phyloP scores from a whole-genome alignment of 64 coral and sea anemone species.

The Hydrozoanthus tunicans region DNA sequence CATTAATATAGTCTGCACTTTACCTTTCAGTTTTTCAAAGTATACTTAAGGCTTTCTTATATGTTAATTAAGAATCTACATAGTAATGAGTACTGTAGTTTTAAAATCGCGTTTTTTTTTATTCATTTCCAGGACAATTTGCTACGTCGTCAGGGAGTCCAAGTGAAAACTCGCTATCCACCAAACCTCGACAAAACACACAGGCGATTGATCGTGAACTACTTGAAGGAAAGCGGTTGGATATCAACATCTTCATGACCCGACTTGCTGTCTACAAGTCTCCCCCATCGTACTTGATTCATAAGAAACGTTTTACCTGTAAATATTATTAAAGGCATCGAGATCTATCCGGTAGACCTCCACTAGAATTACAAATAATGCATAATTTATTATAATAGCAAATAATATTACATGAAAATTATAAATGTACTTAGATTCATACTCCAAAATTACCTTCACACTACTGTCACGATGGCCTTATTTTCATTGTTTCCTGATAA shows the following conservation, averaged over 20 bases:
- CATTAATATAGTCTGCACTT: no score
- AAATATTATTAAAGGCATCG: background rate
- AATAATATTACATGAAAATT: no score
- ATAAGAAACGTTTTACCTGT: background rate
- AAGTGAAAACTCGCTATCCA: slow-evolving; percentile 96
- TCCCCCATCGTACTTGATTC: background rate
- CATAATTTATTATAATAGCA: no score
- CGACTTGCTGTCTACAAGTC: background rate
- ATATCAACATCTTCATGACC: slow-evolving; percentile 73
- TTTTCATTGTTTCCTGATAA: background rate
- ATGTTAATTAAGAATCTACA: no score
- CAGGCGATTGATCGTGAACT: slow-evolving; percentile 83
- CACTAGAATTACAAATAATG: no score
- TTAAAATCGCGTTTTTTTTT: background rate
- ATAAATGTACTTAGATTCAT: background rate
- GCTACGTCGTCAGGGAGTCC: slow-evolving; percentile 80
- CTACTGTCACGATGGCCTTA: background rate
- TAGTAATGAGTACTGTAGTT: no score
- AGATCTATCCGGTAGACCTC: no score
- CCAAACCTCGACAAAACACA: slow-evolving; percentile 96
- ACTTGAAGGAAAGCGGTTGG: slow-evolving; percentile 98
- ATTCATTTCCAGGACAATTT: slow-evolving; percentile 74
- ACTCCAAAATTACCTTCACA: background rate
- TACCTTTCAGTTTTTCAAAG: no score
- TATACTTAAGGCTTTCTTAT: no score